Conservation (phyloP, 2,888 invertebrate species). For the Patella ulyssiponensis region DNA sequence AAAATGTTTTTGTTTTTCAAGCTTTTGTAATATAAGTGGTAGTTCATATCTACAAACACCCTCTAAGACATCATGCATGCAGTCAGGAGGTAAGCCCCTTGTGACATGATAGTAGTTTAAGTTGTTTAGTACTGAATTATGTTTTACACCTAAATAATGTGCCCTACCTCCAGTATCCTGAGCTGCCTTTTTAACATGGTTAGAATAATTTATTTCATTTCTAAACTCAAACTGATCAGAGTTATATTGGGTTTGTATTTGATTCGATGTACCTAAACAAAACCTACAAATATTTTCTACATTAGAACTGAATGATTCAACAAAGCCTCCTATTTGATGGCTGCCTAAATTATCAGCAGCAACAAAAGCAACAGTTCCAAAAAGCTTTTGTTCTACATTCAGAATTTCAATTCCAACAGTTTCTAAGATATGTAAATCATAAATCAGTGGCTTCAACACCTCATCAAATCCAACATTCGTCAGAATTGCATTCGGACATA, state of each 20-base stretch:
- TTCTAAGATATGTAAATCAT: conserved; percentile 15
- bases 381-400: not conserved
- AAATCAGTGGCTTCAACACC: conserved; percentile 8
- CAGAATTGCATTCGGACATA: not conserved
- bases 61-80: conserved; percentile 27
- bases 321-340: conserved; percentile 13
- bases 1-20: conserved; percentile 17
- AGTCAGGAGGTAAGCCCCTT: conserved; percentile 13
- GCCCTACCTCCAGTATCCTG: not conserved
- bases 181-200: not conserved
- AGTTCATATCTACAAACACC: conserved; percentile 17
- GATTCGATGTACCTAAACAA: conserved; percentile 15
- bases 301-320: conserved; percentile 16
- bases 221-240: not conserved
- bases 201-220: not conserved
- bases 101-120: conserved; percentile 14
- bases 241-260: not conserved
- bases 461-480: conserved; percentile 8
- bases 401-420: conserved; percentile 11
- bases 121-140: conserved; percentile 11
- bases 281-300: conserved; percentile 18
- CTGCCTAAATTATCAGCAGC: conserved; percentile 21
- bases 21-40: conserved; percentile 3
- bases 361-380: not conserved
- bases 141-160: conserved; percentile 12